Evolutionary conservation across 2,888 invertebrate species (phyloP), one percentile per base, ranked within the genome.

Genomic region (Sisyra terminalis): DNA sequence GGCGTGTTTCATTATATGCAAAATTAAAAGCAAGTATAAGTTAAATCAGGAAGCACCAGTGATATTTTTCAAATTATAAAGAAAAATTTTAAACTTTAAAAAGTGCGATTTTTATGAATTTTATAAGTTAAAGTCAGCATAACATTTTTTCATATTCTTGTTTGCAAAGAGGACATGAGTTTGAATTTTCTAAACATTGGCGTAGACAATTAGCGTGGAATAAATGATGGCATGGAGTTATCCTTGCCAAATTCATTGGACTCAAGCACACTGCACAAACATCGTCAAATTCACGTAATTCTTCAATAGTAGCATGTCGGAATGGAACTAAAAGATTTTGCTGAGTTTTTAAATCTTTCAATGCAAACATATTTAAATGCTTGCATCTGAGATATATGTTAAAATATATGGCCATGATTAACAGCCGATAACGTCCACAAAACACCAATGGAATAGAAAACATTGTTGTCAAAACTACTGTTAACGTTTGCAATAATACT

Each of bases 211-310:
- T 78, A 0, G 80, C 80, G 55, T 85, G 85, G 60, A 84, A 85
- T 56, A 79, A 70, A 56, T 85, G 85, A 40, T 79, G 78, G 55
- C 85, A 85, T 0, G 83, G 83, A 1, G 84, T 84, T 8, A 83
- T 73, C 31, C 83, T 66, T 0, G 84, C 84, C 6, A 74, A 70
- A 41, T 64, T 64, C 82, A 84, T 81, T 2, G 64, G 56, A 47
- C 72, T 76, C 30, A 85, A 65, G 52, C 85, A 85, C 3, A 85
- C 80, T 1, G 83, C 80, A 56, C 85, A 85, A 1, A 84, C 79
- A 51, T 85, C 84, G 51, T 84, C 82, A 45, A 78, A 70, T 35
- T 70, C 70, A 9, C 67, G 65, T 31, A 85, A 67, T 53, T 84
- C 84, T 8, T 74, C 73, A 0, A 56, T 44, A 2, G 76, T 75